Conservation (phyloP, 2,888 invertebrate species). For the Eristalis tenax region DNA sequence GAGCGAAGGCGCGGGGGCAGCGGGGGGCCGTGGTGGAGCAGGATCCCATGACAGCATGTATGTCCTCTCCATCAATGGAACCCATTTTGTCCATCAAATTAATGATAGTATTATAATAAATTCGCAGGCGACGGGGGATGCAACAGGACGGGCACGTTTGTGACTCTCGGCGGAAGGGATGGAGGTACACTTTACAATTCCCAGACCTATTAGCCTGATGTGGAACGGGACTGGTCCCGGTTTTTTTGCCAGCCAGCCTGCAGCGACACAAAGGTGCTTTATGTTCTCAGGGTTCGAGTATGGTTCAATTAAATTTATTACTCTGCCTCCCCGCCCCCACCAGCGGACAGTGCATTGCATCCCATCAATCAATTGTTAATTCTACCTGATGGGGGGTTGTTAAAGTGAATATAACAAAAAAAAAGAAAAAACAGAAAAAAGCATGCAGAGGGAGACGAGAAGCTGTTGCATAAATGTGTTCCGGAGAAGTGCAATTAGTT, state of each 20-base stretch:
- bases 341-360: neutral
- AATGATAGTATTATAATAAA: slow-evolving; percentile 64
- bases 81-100: slow-evolving; percentile 64
- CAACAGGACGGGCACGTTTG: neutral
- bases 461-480: slow-evolving; percentile 24
- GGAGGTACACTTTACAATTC: slow-evolving; percentile 19
- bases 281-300: slow-evolving; percentile 3
- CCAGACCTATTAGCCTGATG: slow-evolving; percentile 49
- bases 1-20: neutral
- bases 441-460: neutral
- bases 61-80: slow-evolving; percentile 36
- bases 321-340: neutral
- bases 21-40: neutral
- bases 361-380: slow-evolving; percentile 46
- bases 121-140: slow-evolving; percentile 17
- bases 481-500: slow-evolving; percentile 40
- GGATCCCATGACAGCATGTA: slow-evolving; percentile 18
- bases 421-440: neutral
- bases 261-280: slow-evolving; percentile 31
- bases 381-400: neutral
- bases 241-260: neutral
- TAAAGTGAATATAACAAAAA: neutral
- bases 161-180: neutral
- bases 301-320: slow-evolving; percentile 54
- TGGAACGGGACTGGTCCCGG: neutral